Evolutionary conservation across 1,140 invertebrate species (phyloP).

Genomic region (Atta colombica): DNA sequence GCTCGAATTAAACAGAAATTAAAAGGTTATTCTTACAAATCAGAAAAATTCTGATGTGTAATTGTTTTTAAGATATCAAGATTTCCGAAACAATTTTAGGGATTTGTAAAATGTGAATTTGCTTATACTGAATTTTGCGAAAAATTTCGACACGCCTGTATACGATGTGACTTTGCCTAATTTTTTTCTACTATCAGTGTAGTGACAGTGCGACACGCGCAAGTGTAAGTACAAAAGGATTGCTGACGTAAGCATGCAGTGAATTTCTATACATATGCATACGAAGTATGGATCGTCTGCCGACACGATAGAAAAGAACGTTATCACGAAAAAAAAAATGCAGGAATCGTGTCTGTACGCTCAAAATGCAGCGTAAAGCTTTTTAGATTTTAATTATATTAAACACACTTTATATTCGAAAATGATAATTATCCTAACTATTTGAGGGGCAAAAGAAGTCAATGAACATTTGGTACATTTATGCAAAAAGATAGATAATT

Average conservation of each 20-base stretch:
- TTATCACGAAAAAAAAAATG: constrained; percentile 6
- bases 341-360: constrained; percentile 1
- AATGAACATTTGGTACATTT: neutral
- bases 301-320: neutral
- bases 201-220: neutral
- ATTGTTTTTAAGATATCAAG: neutral
- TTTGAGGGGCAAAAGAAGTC: constrained; percentile 8
- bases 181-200: constrained; percentile 22
- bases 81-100: neutral
- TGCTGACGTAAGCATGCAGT: constrained; percentile 23
- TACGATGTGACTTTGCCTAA: neutral
- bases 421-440: constrained; percentile 5
- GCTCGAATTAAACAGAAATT: neutral
- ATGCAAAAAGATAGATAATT: neutral
- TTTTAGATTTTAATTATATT: constrained; percentile 35
- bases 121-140: neutral
- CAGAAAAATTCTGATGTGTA: neutral
- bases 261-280: constrained; percentile 30
- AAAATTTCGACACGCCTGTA: constrained; percentile 2
- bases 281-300: neutral
- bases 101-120: neutral
- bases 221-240: constrained; percentile 46
- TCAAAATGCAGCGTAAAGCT: constrained; percentile 25
- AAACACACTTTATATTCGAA: constrained; percentile 30
- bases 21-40: neutral